Evolutionary conservation across 2,888 invertebrate species (phyloP).

Genomic region (Osmoderma eremita): DNA sequence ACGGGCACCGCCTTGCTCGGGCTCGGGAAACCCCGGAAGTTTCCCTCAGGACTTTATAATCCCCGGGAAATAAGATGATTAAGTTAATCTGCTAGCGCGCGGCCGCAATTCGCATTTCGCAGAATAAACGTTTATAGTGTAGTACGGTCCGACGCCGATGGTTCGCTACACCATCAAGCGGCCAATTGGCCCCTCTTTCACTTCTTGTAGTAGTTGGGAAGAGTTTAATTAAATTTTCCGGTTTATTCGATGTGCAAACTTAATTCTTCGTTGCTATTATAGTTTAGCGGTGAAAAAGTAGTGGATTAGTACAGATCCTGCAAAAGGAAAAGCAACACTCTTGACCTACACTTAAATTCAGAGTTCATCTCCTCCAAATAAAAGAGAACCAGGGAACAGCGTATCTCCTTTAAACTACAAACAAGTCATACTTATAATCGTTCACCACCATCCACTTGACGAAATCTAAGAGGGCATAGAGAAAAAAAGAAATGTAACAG

Average conservation of each 20-base stretch:
- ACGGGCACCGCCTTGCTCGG: too few relatives aligned
- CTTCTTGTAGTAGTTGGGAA: background rate
- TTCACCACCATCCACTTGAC: constrained; percentile 4
- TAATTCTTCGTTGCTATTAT: background rate
- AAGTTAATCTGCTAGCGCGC: constrained; percentile 32
- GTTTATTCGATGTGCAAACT: constrained; percentile 25
- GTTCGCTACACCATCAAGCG: too few relatives aligned
- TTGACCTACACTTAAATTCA: background rate
- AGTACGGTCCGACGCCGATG: too few relatives aligned
- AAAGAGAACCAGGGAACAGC: background rate
- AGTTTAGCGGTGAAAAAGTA: too few relatives aligned
- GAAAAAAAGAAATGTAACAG: too few relatives aligned
- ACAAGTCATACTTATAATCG: background rate
- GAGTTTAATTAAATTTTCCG: constrained; percentile 30
- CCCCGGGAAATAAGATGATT: constrained; percentile 41
- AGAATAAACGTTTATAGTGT: constrained; percentile 38
- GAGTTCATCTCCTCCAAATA: background rate
- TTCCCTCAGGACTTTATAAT: constrained; percentile 32
- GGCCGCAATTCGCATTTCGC: constrained; percentile 23
- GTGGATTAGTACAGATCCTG: too few relatives aligned
- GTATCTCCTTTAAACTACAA: too few relatives aligned
- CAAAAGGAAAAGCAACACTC: too few relatives aligned
- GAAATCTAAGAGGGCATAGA: too few relatives aligned
- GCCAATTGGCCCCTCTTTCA: too few relatives aligned
- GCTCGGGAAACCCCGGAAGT: too few relatives aligned